A percentile compares a stretch with the other conserved stretches of the same genome.
Evolutionary conservation across 1,140 invertebrate genomes (phyloP).

Genomic region (Megathymus violae): DNA sequence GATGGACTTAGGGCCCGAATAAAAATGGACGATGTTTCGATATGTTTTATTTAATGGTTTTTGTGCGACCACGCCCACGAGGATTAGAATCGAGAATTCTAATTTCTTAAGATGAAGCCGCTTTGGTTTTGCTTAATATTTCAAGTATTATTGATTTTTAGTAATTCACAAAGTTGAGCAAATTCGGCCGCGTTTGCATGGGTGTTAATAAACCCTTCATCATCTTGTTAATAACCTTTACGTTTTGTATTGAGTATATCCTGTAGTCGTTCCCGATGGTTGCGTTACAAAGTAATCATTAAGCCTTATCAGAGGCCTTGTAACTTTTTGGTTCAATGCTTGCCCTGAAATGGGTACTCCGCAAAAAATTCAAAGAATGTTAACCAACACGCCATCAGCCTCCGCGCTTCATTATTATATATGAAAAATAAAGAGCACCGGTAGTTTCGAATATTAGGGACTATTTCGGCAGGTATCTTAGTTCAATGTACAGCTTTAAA

Average conservation of each 20-base stretch:
- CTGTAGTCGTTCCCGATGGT: too few species aligned
- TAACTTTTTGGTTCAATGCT: constrained; percentile 24
- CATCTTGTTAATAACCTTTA: too few species aligned
- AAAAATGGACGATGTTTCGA: constrained; percentile 42
- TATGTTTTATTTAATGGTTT: constrained; percentile 41
- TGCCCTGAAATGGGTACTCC: constrained; percentile 24
- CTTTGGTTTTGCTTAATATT: background rate
- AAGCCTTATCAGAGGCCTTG: too few species aligned
- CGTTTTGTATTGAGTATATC: too few species aligned
- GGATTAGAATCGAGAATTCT: constrained; percentile 13
- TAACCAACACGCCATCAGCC: constrained; percentile 35
- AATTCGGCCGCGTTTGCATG: too few species aligned
- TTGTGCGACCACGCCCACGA: constrained; percentile 38
- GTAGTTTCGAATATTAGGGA: constrained; percentile 10
- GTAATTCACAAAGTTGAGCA: too few species aligned
- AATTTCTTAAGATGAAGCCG: constrained; percentile 22
- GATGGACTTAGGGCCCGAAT: constrained; percentile 27
- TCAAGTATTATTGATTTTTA: too few species aligned
- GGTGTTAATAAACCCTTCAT: too few species aligned
- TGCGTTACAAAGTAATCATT: too few species aligned
- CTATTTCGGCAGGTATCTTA: constrained; percentile 16
- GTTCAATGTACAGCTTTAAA: too few species aligned
- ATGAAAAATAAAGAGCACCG: constrained; percentile 13
- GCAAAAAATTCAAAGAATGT: constrained; percentile 45
- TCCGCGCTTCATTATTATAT: constrained; percentile 24